Percentiles rank a stretch among this genome's conserved stretches.
These are phyloP conservation scores for Dolichallabes microphthalmus DNA, from an alignment of 2,113 vertebrate species.

Conservation along the genomic window DNA sequence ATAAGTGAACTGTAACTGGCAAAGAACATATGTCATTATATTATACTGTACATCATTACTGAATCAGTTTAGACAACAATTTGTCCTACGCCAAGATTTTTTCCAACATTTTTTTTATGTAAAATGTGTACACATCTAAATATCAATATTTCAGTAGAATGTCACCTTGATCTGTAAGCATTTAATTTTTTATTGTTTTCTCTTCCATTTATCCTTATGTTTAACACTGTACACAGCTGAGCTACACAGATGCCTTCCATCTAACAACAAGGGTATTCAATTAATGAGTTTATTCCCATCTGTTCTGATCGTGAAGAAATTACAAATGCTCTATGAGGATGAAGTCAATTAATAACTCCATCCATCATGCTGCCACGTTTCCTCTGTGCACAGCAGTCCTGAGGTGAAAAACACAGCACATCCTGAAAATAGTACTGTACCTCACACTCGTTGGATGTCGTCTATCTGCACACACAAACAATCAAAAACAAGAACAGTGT, in stretches of 20 bases:
- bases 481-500: background rate
- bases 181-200: background rate
- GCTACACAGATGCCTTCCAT: conserved; percentile 34
- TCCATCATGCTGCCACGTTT: conserved; percentile 61
- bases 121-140: background rate
- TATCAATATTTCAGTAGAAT: background rate
- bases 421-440: conserved; percentile 22
- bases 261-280: conserved; percentile 46
- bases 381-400: conserved; percentile 33
- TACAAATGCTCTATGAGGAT: conserved; percentile 56
- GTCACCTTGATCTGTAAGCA: background rate
- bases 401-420: conserved; percentile 47
- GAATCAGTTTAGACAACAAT: background rate
- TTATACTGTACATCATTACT: background rate
- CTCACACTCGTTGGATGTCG: background rate
- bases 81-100: background rate
- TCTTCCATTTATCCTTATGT: background rate
- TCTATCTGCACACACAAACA: background rate
- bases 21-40: background rate
- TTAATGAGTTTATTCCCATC: conserved; percentile 58
- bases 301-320: conserved; percentile 52
- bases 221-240: conserved; percentile 5
- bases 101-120: background rate
- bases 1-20: background rate
- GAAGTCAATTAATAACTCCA: conserved; percentile 64